Evolutionary conservation across 2,888 invertebrate genomes (phyloP).

Genomic region (Branchipolynoe longqiensis): DNA sequence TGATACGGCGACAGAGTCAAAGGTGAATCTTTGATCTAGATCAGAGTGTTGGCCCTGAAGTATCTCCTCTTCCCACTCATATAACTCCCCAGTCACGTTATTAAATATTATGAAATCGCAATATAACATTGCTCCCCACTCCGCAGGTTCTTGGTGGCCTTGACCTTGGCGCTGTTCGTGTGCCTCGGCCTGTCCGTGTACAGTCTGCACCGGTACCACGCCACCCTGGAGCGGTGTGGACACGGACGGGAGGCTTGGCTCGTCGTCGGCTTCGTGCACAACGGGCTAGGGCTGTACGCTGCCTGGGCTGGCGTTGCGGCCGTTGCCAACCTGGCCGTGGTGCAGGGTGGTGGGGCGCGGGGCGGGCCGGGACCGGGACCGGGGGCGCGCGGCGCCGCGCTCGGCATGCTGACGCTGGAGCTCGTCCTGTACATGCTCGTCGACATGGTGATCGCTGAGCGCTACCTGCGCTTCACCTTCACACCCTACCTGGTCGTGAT

Average conservation of each 20-base stretch:
- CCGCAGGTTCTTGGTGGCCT: constrained; percentile 69
- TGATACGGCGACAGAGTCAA: too few relatives aligned
- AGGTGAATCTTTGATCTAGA: too few relatives aligned
- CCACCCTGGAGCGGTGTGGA: neutral
- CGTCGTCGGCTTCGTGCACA: constrained; percentile 73
- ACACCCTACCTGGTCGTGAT: constrained; percentile 75
- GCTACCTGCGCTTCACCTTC: constrained; percentile 75
- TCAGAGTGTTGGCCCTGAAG: too few relatives aligned
- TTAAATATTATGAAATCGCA: too few relatives aligned
- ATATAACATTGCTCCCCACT: too few relatives aligned
- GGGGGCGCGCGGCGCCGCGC: constrained; percentile 68
- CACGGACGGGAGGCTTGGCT: constrained; percentile 72
- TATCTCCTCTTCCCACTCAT: too few relatives aligned
- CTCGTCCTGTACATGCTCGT: constrained; percentile 69
- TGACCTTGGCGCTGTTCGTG: constrained; percentile 70
- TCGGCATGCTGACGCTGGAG: constrained; percentile 69
- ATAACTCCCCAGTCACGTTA: too few relatives aligned
- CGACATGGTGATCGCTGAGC: constrained; percentile 73
- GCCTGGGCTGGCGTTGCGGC: constrained; percentile 76
- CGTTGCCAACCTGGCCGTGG: constrained; percentile 72
- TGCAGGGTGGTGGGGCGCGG: constrained; percentile 66
- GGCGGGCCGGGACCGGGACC: constrained; percentile 63
- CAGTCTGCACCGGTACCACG: neutral
- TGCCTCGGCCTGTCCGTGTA: constrained; percentile 67
- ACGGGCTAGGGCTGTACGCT: constrained; percentile 75